Conservation (phyloP, 2,888 invertebrate genomes). For the Tetropium fuscum region DNA sequence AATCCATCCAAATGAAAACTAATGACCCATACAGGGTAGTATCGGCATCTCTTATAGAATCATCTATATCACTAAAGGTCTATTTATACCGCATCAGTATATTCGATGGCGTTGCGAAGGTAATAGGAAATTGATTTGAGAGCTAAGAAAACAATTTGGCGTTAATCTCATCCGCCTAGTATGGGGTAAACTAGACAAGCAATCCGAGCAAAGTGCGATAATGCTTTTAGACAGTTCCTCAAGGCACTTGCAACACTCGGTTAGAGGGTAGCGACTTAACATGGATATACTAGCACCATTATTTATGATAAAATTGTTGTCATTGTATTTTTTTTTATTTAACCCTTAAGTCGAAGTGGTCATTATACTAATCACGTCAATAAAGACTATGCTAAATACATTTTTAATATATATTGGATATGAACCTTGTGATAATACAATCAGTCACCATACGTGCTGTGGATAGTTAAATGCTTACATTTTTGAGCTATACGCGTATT, state of each 20-base stretch:
- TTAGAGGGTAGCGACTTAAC: conserved; percentile 7
- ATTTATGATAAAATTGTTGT: neutral
- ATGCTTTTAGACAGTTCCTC: conserved; percentile 39
- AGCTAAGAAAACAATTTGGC: conserved; percentile 50
- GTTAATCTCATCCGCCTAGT: conserved; percentile 46
- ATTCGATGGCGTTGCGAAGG: conserved; percentile 31
- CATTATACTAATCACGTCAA: no score
- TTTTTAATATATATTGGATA: no score
- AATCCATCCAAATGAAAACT: conserved; percentile 24
- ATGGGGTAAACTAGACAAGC: conserved; percentile 45
- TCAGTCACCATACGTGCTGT: no score
- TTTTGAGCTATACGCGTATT: no score
- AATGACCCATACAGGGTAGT: conserved; percentile 14
- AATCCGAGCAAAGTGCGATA: conserved; percentile 50
- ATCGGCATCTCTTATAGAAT: conserved; percentile 13
- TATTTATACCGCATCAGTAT: conserved; percentile 34
- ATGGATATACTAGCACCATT: neutral
- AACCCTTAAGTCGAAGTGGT: no score
- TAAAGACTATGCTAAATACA: no score
- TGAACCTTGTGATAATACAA: no score
- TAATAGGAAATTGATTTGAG: conserved; percentile 30
- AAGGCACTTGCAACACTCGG: neutral
- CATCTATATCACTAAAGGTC: conserved; percentile 34
- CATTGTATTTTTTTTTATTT: neutral
- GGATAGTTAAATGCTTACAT: no score